Evolutionary conservation across 2,113 vertebrate genomes (phyloP).

Genomic region (Cynocephalus volans): DNA sequence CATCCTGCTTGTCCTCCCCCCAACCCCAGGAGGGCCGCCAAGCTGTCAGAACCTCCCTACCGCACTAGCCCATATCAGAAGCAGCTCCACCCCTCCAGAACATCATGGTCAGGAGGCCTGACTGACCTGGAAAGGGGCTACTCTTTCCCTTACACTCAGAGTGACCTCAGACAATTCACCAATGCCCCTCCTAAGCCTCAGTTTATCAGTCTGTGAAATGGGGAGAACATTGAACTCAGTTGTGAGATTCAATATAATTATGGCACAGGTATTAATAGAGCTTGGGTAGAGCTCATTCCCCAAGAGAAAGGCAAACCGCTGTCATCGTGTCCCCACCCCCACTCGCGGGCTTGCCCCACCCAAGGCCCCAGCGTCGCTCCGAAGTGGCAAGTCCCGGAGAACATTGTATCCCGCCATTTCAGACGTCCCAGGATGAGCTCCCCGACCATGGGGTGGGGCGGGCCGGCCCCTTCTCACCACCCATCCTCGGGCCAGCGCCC

Average conservation of each 20-base stretch:
- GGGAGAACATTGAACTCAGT: neutral
- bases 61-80: constrained; percentile 8
- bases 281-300: neutral
- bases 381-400: neutral
- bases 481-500: neutral
- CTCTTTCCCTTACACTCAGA: neutral
- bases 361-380: neutral
- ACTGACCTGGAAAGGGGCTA: neutral
- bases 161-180: neutral
- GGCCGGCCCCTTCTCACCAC: neutral
- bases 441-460: neutral
- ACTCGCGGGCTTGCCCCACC: neutral
- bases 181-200: neutral
- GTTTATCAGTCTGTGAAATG: neutral
- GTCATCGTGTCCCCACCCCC: neutral
- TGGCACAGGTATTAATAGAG: neutral
- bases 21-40: neutral
- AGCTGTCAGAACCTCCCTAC: constrained; percentile 16
- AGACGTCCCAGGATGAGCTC: neutral
- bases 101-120: neutral
- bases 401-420: neutral
- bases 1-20: neutral
- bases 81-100: constrained; percentile 36
- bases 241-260: neutral
- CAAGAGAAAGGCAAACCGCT: neutral